Percentiles rank a stretch among this genome's conserved stretches.
Evolutionary conservation across 2,888 invertebrate genomes (phyloP).

Genomic region (Oscheius myriophilus): DNA sequence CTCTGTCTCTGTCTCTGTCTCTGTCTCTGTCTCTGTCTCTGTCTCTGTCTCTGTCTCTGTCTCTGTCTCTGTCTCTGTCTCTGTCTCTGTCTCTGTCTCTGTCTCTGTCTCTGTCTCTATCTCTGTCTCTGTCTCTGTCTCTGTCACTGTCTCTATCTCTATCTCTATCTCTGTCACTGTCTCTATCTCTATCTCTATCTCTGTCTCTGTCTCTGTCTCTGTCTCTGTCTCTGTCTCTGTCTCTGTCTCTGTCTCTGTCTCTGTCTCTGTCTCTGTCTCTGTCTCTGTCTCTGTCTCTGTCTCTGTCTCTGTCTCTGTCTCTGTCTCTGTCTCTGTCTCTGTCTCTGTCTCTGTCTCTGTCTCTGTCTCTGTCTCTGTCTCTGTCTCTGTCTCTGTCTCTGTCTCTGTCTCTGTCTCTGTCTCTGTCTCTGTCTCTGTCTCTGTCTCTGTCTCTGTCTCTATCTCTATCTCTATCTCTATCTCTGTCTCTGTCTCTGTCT

Average conservation of each 20-base stretch:
- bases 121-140: too few relatives aligned
- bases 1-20: background rate
- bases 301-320: conserved; percentile 51
- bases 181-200: conserved; percentile 32
- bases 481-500: too few relatives aligned
- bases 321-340: too few relatives aligned
- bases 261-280: too few relatives aligned
- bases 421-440: conserved; percentile 46
- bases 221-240: background rate
- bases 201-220: conserved; percentile 55
- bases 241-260: too few relatives aligned
- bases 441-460: conserved; percentile 44
- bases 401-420: background rate
- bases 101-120: too few relatives aligned
- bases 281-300: too few relatives aligned
- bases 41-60: too few relatives aligned
- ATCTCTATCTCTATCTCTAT: background rate
- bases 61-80: too few relatives aligned
- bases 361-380: conserved; percentile 18
- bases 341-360: too few relatives aligned
- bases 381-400: background rate
- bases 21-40: too few relatives aligned
- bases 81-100: conserved; percentile 51
- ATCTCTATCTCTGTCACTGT: background rate
- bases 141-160: conserved; percentile 24